Conservation (phyloP, 2,113 vertebrate species). For the Myiozetetes cayanensis region DNA sequence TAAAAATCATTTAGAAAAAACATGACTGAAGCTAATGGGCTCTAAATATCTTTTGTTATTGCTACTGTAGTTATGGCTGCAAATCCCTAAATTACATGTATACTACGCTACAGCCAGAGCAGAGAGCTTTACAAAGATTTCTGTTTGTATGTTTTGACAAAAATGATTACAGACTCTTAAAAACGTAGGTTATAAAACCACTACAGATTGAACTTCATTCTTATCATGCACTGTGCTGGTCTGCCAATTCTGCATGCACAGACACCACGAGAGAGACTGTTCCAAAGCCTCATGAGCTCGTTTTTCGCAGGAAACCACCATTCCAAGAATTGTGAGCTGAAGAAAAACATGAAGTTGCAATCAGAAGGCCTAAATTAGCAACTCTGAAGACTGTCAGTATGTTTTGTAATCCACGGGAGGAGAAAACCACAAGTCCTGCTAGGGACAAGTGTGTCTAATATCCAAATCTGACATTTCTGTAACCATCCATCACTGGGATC, state of each 20-base stretch:
- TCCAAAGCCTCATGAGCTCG: not conserved
- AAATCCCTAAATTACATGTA: not conserved
- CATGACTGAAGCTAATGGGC: not conserved
- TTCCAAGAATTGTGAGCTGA: not conserved
- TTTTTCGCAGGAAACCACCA: conserved; percentile 1
- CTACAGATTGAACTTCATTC: not conserved
- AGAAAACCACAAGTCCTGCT: not conserved
- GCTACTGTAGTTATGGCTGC: not conserved
- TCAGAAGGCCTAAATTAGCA: conserved; percentile 7
- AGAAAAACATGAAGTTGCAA: not conserved
- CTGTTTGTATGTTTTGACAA: not conserved
- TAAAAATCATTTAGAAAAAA: not conserved
- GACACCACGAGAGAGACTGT: not conserved
- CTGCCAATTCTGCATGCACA: not conserved
- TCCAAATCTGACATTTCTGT: not conserved
- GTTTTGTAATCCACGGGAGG: not conserved
- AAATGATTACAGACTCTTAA: not conserved
- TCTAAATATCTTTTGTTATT: not conserved
- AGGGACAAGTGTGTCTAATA: not conserved
- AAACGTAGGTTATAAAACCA: conserved; percentile 9
- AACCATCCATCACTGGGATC: not conserved
- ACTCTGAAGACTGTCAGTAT: not conserved
- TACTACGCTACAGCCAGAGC: not conserved
- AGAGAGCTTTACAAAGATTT: not conserved
- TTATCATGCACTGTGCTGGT: not conserved